Conservation (phyloP, 2,888 invertebrate genomes). For the Drosophila villosipedis region DNA sequence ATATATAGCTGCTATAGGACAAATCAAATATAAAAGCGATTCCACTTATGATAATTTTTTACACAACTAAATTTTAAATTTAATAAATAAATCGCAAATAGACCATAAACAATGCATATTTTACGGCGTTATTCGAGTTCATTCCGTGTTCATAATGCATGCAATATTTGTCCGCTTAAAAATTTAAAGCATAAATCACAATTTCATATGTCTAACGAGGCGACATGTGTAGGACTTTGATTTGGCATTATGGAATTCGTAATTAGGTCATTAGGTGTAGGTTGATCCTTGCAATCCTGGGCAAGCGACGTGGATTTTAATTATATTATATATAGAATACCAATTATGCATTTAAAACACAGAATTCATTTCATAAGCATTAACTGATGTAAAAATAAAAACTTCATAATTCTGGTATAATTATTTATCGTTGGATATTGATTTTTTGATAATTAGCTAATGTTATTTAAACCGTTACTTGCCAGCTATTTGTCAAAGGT, state of each 20-base stretch:
- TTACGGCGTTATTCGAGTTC: constrained; percentile 24
- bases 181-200: constrained; percentile 49
- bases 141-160: no score
- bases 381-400: background rate
- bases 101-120: no score
- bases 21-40: no score
- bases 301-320: background rate
- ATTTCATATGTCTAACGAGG: constrained; percentile 23
- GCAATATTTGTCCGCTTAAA: constrained; percentile 8
- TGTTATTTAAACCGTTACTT: background rate
- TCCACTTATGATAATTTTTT: no score
- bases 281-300: background rate
- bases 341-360: background rate
- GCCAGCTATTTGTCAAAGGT: no score
- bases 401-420: background rate
- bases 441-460: background rate
- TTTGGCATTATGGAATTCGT: constrained; percentile 2
- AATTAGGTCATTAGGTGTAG: constrained; percentile 5
- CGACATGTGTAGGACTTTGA: constrained; percentile 1
- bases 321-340: background rate
- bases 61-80: no score
- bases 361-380: background rate
- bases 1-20: no score
- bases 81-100: no score
- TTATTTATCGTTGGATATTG: background rate